Evolutionary conservation across 2,888 invertebrate species (phyloP).

Genomic region (Eupithecia subumbrata): DNA sequence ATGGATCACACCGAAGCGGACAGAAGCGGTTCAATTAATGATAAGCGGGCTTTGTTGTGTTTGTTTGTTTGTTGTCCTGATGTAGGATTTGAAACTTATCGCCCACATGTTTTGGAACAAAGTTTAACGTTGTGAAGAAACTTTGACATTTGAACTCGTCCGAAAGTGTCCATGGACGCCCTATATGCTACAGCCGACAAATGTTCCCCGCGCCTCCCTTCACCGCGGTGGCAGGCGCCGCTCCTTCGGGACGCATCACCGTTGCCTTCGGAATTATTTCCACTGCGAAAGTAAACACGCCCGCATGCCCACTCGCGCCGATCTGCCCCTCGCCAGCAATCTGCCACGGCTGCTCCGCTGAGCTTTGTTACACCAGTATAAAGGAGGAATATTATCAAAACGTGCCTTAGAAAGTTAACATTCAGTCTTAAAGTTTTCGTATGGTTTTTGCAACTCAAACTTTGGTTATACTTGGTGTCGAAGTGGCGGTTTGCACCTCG

Average conservation of each 20-base stretch:
- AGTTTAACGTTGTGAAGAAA: too few relatives aligned
- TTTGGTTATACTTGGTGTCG: not conserved
- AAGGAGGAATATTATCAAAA: not conserved
- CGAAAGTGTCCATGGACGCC: too few relatives aligned
- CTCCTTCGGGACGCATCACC: constrained; percentile 56
- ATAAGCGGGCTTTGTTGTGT: too few relatives aligned
- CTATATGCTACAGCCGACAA: too few relatives aligned
- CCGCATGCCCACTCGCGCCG: not conserved
- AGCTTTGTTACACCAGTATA: not conserved
- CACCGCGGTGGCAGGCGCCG: constrained; percentile 9
- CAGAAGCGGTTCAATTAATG: not conserved
- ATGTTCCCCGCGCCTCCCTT: too few relatives aligned
- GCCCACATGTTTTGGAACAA: too few relatives aligned
- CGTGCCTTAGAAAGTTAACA: not conserved
- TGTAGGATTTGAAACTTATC: not conserved
- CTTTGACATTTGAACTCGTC: too few relatives aligned
- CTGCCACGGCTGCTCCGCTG: not conserved
- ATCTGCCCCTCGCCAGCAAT: not conserved
- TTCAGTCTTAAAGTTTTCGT: not conserved
- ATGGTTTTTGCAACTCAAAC: not conserved
- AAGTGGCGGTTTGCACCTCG: not conserved
- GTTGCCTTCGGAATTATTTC: constrained; percentile 60
- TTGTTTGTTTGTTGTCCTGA: not conserved
- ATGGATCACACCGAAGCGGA: too few relatives aligned
- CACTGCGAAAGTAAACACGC: constrained; percentile 33